Evolutionary conservation across 2,797 vertebrate species (phyloP).

Genomic region (Pantherophis alleghaniensis): DNA sequence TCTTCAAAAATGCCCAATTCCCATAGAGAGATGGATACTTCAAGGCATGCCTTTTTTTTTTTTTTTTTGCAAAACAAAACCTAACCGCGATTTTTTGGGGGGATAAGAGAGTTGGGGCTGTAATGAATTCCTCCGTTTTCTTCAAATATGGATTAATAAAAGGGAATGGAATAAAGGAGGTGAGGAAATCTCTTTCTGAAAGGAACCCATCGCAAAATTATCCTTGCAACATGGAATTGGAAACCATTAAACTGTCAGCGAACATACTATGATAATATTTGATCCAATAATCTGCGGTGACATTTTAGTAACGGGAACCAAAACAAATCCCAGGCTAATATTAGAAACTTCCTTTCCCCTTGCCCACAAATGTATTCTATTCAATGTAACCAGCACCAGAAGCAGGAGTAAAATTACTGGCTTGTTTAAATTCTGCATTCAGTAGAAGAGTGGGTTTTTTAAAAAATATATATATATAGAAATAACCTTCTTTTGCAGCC

Average conservation of each 20-base stretch:
- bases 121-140: slow-evolving; percentile 67
- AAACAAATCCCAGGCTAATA: slow-evolving; percentile 72
- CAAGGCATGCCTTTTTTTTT: slow-evolving; percentile 43
- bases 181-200: slow-evolving; percentile 67
- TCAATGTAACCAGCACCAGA: slow-evolving; percentile 51
- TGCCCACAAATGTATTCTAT: slow-evolving; percentile 48
- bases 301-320: slow-evolving; percentile 66
- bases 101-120: slow-evolving; percentile 46
- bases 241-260: slow-evolving; percentile 79
- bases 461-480: neutral
- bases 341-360: slow-evolving; percentile 43
- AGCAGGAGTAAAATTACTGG: slow-evolving; percentile 66
- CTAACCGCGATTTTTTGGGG: slow-evolving; percentile 68
- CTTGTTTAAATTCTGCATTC: slow-evolving; percentile 66
- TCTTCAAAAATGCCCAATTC: slow-evolving; percentile 17
- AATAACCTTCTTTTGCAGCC: slow-evolving; percentile 46
- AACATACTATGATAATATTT: slow-evolving; percentile 74
- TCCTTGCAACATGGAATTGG: slow-evolving; percentile 71
- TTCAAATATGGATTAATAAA: slow-evolving; percentile 37
- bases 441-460: slow-evolving; percentile 24
- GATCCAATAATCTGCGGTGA: slow-evolving; percentile 77
- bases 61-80: slow-evolving; percentile 59
- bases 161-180: slow-evolving; percentile 49
- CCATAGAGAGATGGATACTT: slow-evolving; percentile 15
- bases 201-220: slow-evolving; percentile 71